These are phyloP conservation scores for Melanotaenia trifasciata DNA, from an alignment of 2,797 vertebrate species.

Conservation along the genomic window DNA sequence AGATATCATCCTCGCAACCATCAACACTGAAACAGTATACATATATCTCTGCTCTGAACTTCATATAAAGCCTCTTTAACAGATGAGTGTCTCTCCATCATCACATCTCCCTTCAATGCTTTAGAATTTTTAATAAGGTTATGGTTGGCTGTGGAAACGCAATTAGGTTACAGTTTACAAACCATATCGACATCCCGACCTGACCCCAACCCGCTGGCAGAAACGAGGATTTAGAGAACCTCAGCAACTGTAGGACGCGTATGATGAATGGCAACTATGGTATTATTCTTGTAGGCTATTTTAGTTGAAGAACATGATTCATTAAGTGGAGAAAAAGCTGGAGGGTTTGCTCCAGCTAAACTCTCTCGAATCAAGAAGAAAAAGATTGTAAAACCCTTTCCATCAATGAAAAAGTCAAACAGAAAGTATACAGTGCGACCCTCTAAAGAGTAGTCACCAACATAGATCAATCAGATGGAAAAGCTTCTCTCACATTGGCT, in stretches of 20 bases:
- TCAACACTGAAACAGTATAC: not conserved
- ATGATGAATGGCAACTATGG: not conserved
- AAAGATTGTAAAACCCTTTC: not conserved
- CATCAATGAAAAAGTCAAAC: not conserved
- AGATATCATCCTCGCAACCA: not conserved
- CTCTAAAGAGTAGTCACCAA: not conserved
- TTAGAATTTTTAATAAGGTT: not conserved
- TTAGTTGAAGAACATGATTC: not conserved
- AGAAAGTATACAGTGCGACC: not conserved
- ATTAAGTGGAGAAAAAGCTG: not conserved
- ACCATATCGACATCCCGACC: no score
- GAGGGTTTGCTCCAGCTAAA: not conserved
- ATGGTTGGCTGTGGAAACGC: no score
- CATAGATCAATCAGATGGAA: not conserved
- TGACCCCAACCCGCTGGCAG: no score
- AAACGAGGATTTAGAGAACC: not conserved
- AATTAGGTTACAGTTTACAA: no score
- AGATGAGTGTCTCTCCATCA: not conserved
- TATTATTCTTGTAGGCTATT: not conserved
- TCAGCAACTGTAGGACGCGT: not conserved
- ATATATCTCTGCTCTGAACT: constrained; percentile 13
- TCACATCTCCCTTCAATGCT: not conserved
- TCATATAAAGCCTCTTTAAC: constrained; percentile 4
- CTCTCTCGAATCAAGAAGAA: not conserved
- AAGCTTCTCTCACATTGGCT: not conserved